These are phyloP conservation scores for Ciconia stormi DNA, from an alignment of 2,113 vertebrate genomes.

Conservation along the genomic window DNA sequence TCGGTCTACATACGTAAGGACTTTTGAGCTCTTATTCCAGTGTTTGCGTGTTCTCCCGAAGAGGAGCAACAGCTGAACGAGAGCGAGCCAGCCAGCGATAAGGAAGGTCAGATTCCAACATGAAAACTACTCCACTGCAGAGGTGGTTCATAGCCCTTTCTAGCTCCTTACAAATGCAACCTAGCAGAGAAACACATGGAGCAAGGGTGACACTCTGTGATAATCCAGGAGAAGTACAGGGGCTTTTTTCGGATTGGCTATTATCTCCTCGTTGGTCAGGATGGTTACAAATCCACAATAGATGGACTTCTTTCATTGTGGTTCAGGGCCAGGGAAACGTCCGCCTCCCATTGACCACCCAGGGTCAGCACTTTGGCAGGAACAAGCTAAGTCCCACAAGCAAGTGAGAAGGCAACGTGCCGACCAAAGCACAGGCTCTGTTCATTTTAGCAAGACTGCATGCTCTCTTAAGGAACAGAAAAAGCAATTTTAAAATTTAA, in stretches of 20 bases:
- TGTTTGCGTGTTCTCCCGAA: background rate
- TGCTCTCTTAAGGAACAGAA: background rate
- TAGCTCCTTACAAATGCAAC: background rate
- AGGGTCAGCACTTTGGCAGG: background rate
- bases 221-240: background rate
- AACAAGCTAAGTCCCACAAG: background rate
- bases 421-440: background rate
- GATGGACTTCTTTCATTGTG: rapidly evolving
- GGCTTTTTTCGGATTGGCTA: too few species aligned
- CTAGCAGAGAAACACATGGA: background rate
- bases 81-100: background rate
- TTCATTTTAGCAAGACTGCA: rapidly evolving
- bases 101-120: background rate
- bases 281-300: rapidly evolving
- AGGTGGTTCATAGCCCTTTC: background rate
- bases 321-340: too few species aligned
- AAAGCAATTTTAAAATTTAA: background rate
- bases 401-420: rapidly evolving
- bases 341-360: background rate
- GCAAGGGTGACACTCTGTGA: background rate
- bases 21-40: background rate
- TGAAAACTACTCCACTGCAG: rapidly evolving
- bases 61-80: rapidly evolving
- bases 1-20: background rate
- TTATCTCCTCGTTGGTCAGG: rapidly evolving